Base-by-base conservation (phyloP, 2,888 invertebrate genomes). In the Hirtodrosophila trivittata region DNA sequence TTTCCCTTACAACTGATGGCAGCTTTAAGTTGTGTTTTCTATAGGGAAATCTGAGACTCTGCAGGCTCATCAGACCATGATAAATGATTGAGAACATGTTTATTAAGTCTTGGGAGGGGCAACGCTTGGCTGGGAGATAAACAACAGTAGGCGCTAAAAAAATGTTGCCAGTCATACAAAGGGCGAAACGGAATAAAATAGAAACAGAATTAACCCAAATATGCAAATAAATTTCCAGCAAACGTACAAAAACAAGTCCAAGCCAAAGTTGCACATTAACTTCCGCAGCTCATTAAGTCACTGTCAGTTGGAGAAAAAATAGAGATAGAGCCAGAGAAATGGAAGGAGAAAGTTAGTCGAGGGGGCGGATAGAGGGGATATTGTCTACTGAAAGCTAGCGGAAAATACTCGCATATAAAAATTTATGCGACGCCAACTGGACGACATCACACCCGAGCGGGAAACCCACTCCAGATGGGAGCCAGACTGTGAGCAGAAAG, bases 401-500 rank as follows among this genome's bases (percentile, higher is more conserved):
- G 72, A 55, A 77, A 78, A 73, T 78, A 69, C 57, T 74, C 50
- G 64, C 64, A 47, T 73, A 82, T 70, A 68, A 47, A 78, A 82
- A 82, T 87, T 78, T 82, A 87, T 85, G 83, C 73, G 82, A 87
- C 82, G 82, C 82, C 82, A 82, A 85, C 83, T 87, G 87, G 87
- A 78, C 87, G 86, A 70, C 69, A 69, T 39, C 45, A 62, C 51
- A 56, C 47, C 66, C 37, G 28, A 3, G 3, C 21, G 33, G 35
- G n/a, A n/a, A n/a, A n/a, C n/a, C n/a, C 45, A 62, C 51, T 52
- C 47, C 66, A 32, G 28, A 3, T 8, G 3, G 33, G 35, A 21
- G 18, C 5, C 18, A 21, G 18, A 5, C 18, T 3, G 18, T 21
- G 18, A 21, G 18, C 52, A 37, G 38, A 63, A 64, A 64, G 45